These are phyloP conservation scores for Clamator glandarius DNA, from an alignment of 2,797 vertebrate genomes.

Conservation along the genomic window DNA sequence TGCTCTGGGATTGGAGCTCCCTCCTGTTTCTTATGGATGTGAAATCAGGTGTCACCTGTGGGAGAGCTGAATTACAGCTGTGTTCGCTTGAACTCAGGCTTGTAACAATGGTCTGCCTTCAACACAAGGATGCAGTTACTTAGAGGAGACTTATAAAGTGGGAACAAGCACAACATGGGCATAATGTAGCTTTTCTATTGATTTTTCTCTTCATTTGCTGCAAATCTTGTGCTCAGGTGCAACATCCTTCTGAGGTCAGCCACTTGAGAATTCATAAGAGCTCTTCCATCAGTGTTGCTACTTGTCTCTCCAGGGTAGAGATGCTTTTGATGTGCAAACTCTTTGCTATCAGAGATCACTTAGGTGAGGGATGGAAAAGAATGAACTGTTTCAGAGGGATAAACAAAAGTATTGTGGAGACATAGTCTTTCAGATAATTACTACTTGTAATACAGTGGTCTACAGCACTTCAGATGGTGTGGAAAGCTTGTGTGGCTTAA, in stretches of 20 bases:
- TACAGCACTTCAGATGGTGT: neutral
- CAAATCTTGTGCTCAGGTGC: neutral
- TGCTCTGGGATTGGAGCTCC: neutral
- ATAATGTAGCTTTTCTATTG: slow-evolving; percentile 25
- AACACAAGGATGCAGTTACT: neutral
- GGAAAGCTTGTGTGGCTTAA: neutral
- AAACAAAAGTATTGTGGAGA: neutral
- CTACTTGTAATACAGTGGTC: neutral
- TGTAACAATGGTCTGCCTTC: neutral
- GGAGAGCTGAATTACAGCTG: neutral
- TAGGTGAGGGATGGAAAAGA: neutral
- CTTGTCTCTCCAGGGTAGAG: neutral
- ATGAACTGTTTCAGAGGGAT: neutral
- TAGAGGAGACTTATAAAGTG: neutral
- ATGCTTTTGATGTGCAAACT: neutral
- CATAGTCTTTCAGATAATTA: neutral
- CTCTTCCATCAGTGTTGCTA: neutral
- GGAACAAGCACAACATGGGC: neutral
- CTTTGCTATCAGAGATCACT: neutral
- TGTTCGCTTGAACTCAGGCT: neutral
- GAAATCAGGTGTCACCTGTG: neutral
- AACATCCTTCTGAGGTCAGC: neutral
- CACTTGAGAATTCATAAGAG: neutral
- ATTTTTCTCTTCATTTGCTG: neutral
- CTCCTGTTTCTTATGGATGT: neutral